A percentile compares a stretch with the other conserved stretches of the same genome.
phyloP scores from a whole-genome alignment of 1,140 invertebrate genomes.

The Zaprionus ghesquierei region DNA sequence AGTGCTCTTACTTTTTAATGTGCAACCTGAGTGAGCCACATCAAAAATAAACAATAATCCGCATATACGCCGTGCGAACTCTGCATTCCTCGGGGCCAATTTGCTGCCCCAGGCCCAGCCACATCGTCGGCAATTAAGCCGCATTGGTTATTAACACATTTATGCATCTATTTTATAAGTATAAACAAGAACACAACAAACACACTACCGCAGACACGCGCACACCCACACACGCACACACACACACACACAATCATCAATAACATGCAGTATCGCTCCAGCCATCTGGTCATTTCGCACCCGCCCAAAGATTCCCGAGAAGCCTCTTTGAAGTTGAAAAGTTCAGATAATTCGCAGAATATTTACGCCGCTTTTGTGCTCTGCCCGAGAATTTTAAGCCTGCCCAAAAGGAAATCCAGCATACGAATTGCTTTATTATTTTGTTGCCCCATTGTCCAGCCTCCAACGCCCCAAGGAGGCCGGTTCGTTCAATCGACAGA shows the following conservation, averaged over 20 bases:
- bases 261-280: constrained; percentile 33
- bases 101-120: constrained; percentile 8
- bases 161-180: constrained; percentile 15
- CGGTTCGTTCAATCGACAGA: not conserved
- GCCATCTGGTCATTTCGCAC: constrained; percentile 69
- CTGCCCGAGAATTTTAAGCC: not conserved
- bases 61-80: constrained; percentile 6
- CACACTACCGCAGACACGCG: not conserved
- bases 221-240: not conserved
- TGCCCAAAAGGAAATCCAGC: not conserved
- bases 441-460: not conserved
- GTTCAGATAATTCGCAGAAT: not conserved
- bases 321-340: constrained; percentile 67
- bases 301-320: constrained; percentile 14
- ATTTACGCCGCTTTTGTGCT: not conserved
- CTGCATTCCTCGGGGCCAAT: constrained; percentile 20
- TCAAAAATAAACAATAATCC: constrained; percentile 70
- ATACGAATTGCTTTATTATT: not conserved
- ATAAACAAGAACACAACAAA: constrained; percentile 23
- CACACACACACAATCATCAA: constrained; percentile 39
- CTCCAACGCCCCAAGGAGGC: not conserved
- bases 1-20: constrained; percentile 55
- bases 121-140: constrained; percentile 39
- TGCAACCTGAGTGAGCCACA: constrained; percentile 72
- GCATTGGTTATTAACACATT: constrained; percentile 41